A percentile compares a stretch with the other conserved stretches of the same genome.
These are phyloP conservation scores for Symphodus melops DNA, from an alignment of 2,113 vertebrate species.

Conservation along the genomic window DNA sequence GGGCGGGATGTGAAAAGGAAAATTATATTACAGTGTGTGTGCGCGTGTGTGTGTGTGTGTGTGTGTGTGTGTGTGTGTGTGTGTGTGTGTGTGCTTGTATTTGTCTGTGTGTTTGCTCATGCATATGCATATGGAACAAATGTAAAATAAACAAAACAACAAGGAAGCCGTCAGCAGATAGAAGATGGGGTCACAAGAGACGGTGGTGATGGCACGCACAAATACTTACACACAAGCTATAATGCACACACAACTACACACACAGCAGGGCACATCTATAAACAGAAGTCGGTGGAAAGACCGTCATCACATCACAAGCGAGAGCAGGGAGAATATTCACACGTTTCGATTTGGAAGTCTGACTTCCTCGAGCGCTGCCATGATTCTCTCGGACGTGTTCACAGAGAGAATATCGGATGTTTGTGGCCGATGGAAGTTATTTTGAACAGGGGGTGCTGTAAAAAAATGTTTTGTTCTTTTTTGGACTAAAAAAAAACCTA, in stretches of 20 bases:
- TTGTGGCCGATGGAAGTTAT: no score
- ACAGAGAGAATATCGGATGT: background rate
- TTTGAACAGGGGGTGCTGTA: no score
- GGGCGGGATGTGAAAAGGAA: slow-evolving; percentile 43
- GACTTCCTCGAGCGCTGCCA: background rate
- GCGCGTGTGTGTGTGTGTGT: slow-evolving; percentile 19
- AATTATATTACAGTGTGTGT: slow-evolving; percentile 17
- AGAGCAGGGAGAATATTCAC: slow-evolving; percentile 28
- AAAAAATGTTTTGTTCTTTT: no score
- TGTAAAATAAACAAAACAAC: slow-evolving; percentile 69
- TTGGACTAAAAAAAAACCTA: no score
- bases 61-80: slow-evolving; percentile 30
- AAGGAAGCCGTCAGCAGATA: slow-evolving; percentile 58
- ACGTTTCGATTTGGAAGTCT: slow-evolving; percentile 20
- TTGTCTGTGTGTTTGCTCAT: slow-evolving; percentile 33
- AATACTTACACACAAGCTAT: background rate
- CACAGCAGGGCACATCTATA: slow-evolving; percentile 32
- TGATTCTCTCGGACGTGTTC: background rate
- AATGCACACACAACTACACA: slow-evolving; percentile 2
- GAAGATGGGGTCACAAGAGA: slow-evolving; percentile 63
- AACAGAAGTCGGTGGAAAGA: slow-evolving; percentile 40
- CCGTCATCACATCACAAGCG: slow-evolving; percentile 15
- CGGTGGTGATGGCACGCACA: slow-evolving; percentile 11
- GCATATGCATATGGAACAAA: slow-evolving; percentile 63
- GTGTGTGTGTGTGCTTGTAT: slow-evolving; percentile 8